Percentiles rank a stretch among this genome's conserved stretches.
Conservation (phyloP, 2,113 vertebrate species). For the Pelobates fuscus region DNA sequence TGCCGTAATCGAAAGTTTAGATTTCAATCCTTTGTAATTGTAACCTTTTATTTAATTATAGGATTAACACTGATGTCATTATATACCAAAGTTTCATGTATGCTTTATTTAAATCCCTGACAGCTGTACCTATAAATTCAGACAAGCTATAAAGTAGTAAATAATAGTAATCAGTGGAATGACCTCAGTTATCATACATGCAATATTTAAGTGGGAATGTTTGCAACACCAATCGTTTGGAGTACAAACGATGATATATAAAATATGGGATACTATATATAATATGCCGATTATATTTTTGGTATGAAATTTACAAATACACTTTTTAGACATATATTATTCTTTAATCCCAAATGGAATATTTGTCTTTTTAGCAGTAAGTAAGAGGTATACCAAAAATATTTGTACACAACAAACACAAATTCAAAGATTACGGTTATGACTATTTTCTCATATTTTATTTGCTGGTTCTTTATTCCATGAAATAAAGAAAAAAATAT, state of each 20-base stretch:
- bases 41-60: constrained; percentile 3
- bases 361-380: not conserved
- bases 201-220: too few species aligned
- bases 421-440: not conserved
- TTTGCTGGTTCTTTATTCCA: constrained; percentile 33
- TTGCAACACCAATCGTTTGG: too few species aligned
- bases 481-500: constrained; percentile 34
- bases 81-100: not conserved
- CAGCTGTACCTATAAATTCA: constrained; percentile 4
- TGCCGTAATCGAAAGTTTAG: not conserved
- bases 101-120: not conserved
- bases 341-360: not conserved
- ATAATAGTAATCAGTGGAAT: constrained; percentile 7
- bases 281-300: not conserved
- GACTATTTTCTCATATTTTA: constrained; percentile 10
- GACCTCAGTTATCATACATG: not conserved
- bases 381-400: not conserved
- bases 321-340: not conserved
- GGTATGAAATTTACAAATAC: not conserved
- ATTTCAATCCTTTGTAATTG: not conserved
- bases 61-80: constrained; percentile 9
- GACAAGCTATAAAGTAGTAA: not conserved
- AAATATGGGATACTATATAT: too few species aligned
- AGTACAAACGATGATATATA: too few species aligned
- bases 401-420: not conserved